Evolutionary conservation across 2,888 invertebrate genomes (phyloP), one percentile per base, ranked within the genome.

Genomic region (Sminthurides aquaticus): DNA sequence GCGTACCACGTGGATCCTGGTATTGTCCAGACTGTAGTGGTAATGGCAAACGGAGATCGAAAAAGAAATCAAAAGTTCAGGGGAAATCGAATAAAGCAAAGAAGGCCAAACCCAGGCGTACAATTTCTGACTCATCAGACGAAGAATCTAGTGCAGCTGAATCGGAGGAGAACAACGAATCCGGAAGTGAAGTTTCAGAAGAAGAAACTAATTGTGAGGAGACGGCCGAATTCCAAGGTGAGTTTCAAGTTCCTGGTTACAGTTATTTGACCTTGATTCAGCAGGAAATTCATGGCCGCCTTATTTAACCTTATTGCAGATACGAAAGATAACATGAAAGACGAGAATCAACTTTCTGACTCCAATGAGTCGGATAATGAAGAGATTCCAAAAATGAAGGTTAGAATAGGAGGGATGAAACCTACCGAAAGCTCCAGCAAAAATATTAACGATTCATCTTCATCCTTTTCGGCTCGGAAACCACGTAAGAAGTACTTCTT

Each of bases 1-100:
- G 85, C 69, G 78, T 81, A 20, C 87, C 86, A 0, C 81, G 86
- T 49, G 83, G 84, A 2, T 81, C 81, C 60, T 88, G 86, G 84
- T 62, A 57, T 29, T 67, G 64, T 55, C 64, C 64, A 15, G 27
- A 22, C 26, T 61, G 65, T 52, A n/a, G 18, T 2, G 25, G 49
- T 18, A 49, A 28, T 1, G 25, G 26, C n/a, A 65, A 61, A 24
- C 56, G 29, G 55, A 20, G 15, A 15, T 62, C 62, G 18, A 8
- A 58, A 55, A 25, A 15, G 54, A 34, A 34, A 34, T 5, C 43
- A 11, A 34, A 34, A 34, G 5, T 15, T 11, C 15, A 34, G 8
- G 43, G 43, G 15, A 34, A 52, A 52, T 52, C 52, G 18, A 22
- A 22, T 8, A 52, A 52, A 52, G 22, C 20, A 20, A 52, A 22